These are phyloP conservation scores for Fukomys damarensis DNA, from an alignment of 2,113 vertebrate species.

Conservation along the genomic window DNA sequence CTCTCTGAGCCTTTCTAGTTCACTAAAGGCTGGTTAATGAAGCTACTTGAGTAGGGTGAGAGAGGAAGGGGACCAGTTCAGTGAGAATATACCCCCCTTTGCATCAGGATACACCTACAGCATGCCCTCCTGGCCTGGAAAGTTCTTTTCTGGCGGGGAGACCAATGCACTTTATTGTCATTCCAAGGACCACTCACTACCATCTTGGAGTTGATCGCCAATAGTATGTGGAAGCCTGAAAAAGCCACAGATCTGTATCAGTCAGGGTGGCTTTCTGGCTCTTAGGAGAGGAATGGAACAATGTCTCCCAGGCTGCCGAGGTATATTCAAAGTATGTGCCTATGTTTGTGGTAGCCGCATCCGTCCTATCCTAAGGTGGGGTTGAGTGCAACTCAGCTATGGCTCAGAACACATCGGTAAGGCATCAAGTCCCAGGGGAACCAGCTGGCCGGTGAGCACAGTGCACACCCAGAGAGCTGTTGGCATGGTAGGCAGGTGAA, in stretches of 20 bases:
- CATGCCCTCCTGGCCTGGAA: background rate
- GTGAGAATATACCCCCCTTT: accelerated
- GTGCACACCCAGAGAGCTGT: accelerated
- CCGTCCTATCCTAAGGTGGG: background rate
- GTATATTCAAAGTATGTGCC: background rate
- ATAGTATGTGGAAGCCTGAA: background rate
- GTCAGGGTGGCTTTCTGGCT: background rate
- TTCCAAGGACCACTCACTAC: background rate
- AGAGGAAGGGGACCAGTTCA: background rate
- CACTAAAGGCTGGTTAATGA: background rate
- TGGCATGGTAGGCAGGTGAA: background rate
- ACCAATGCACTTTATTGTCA: background rate
- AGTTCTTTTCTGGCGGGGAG: background rate
- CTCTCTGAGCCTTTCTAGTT: background rate
- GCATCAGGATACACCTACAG: background rate
- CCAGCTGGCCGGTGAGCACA: background rate
- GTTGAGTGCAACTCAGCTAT: background rate
- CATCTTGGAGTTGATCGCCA: background rate
- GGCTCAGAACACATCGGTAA: background rate
- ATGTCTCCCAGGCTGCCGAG: background rate
- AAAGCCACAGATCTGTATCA: accelerated
- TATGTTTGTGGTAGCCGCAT: no score
- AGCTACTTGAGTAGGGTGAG: background rate
- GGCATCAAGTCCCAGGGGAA: background rate
- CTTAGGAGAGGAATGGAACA: background rate